A percentile compares a stretch with the other conserved stretches of the same genome.
phyloP scores from a whole-genome alignment of 1,140 invertebrate genomes.

The Drosophila sproati region DNA sequence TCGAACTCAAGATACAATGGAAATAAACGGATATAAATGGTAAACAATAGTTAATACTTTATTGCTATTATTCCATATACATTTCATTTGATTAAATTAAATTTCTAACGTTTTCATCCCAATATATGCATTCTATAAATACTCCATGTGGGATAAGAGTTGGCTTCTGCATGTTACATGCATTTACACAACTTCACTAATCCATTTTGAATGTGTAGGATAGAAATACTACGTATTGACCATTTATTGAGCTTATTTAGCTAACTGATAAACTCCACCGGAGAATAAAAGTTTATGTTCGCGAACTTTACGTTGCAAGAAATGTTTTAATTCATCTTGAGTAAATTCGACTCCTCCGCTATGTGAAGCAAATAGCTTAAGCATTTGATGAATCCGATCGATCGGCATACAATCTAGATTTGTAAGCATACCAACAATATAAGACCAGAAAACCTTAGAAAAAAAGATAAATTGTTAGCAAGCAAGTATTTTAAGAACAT shows the following conservation, averaged over 20 bases:
- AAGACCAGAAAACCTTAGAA: constrained; percentile 94
- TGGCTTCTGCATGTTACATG: no score
- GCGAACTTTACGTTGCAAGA: constrained; percentile 96
- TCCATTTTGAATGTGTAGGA: no score
- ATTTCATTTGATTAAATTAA: background rate
- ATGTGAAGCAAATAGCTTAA: constrained; percentile 97
- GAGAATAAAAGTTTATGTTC: constrained; percentile 94
- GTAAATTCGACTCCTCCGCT: constrained; percentile 95
- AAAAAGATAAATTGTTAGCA: constrained; percentile 1
- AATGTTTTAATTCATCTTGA: constrained; percentile 93
- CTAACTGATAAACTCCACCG: constrained; percentile 94
- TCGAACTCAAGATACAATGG: no score
- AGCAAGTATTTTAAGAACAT: background rate
- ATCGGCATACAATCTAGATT: constrained; percentile 97
- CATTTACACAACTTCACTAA: no score
- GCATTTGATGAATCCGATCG: constrained; percentile 97
- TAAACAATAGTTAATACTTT: no score
- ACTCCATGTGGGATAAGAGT: background rate
- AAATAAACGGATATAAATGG: no score
- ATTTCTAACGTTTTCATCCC: background rate
- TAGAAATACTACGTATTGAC: background rate
- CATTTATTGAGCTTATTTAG: constrained; percentile 86
- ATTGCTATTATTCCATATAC: no score
- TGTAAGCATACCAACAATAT: constrained; percentile 98
- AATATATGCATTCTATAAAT: no score